Conservation (phyloP, 2,797 vertebrate species). For the Cheirogaleus major region DNA sequence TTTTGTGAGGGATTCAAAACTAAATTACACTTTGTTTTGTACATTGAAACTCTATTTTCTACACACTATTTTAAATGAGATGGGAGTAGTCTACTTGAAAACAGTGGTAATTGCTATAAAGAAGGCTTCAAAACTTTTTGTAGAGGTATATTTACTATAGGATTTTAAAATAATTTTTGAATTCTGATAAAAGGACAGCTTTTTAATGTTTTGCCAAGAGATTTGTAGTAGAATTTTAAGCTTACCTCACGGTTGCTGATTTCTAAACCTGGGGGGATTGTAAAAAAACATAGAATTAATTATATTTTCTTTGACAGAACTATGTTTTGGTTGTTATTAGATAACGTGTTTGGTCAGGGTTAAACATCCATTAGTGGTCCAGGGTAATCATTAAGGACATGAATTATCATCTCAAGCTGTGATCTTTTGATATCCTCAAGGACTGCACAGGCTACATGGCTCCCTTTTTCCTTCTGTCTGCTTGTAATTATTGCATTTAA, state of each 20-base stretch:
- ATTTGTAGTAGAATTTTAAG: background rate
- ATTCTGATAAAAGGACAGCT: background rate
- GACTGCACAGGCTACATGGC: background rate
- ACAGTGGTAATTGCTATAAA: background rate
- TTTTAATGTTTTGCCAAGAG: background rate
- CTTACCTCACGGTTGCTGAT: background rate
- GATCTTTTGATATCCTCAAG: background rate
- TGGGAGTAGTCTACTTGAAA: background rate
- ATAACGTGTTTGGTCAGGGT: background rate
- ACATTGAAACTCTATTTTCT: background rate
- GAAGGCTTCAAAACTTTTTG: background rate
- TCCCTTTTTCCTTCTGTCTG: background rate
- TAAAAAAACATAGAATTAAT: background rate
- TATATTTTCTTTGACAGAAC: background rate
- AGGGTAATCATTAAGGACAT: background rate
- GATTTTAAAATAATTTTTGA: background rate
- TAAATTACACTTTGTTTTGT: background rate
- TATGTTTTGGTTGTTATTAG: background rate
- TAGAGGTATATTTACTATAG: background rate
- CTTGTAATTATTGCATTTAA: background rate
- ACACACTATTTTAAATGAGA: background rate
- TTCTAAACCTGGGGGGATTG: background rate
- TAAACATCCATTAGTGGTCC: background rate
- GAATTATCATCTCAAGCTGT: background rate
- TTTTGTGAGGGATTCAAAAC: background rate